Base-by-base conservation (phyloP, 2,888 invertebrate species). In the Tetropium fuscum region DNA sequence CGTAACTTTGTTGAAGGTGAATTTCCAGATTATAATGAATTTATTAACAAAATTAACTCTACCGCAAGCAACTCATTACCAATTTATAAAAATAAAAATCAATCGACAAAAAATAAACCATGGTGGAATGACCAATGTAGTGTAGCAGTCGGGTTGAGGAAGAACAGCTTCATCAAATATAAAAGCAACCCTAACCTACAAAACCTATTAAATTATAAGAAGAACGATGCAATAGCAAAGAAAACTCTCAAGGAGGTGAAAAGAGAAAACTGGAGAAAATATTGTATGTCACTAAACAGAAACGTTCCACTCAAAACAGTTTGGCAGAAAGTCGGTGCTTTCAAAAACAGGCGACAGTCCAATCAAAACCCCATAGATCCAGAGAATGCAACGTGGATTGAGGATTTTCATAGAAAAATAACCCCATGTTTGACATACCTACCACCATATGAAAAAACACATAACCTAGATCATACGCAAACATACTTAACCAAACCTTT, bases 51-150 rank as follows among this genome's bases (percentile, higher is more conserved):
- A 34, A 10, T 48, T 34, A 18, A 34, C 16, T 8, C 15, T 5
- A 19, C 18, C 16, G 20, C 20, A 3, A 2, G 20, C n/a, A 18
- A 6, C 4, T 47, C 15, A 27, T n/a, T 19, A n/a, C 2, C 30
- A 19, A 32, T n/a, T 30, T 18, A 15, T 15, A 16, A n/a, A 2
- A 1, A 27, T 25, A 8, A 11, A 45, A 22, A 22, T 25, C 22
- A 45, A 22, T 27, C 10, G 11, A 27, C 8, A 1, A 48, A 48
- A 20, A 43, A 34, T 32, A 58, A 58, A 19, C 15, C 51, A 10
- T 57, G 57, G 57, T 57, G 57, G 51, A 57, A 41, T 11, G 8
- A 51, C 8, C n/a, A 51, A 13, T 57, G 57, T 22, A 7, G 16
- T 7, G 20, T 8, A 11, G 44, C 27, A 6, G 47, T 58, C 5